Base-by-base conservation (phyloP, 1,140 invertebrate genomes). In the Orussus abietinus region DNA sequence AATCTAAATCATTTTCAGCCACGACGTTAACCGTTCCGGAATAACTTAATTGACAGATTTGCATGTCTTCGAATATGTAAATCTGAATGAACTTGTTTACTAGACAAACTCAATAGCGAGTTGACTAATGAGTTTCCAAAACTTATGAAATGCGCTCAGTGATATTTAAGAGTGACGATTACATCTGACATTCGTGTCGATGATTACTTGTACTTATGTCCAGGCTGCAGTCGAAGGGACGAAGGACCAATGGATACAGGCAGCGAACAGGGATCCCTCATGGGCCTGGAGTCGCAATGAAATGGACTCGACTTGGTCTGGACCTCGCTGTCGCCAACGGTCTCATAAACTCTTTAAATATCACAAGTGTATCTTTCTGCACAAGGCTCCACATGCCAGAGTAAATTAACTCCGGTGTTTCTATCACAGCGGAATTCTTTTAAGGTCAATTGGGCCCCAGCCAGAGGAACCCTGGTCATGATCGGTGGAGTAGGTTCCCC, bases 321-420 rank as follows among this genome's bases (percentile, higher is more conserved):
- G 21, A 82, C 73, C 55, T 86, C 83, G 9, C 77, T 80, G 3
- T 72, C 69, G 3, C 74, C 79, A 5, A 67, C 29, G 22, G 83
- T 77, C 59, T 86, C 83, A 47, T 87, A 87, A 2, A 88, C 78
- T 42, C 85, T 84, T 12, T 87, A 71, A 1, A 78, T 80, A 50
- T 86, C 82, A 56, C 85, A 88, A 10, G 79, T 80, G 53, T 84
- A 88, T 11, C 70, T 73, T 4, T 75, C 69, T 0, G 73, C 64
- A 39, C 74, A 75, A 1, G 76, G 75, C 35, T 83, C 80, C 2
- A 86, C 74, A 5, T 72, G 65, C 83, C 83, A 86, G 5, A 78
- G 55, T 1, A 85, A 64, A 32, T 77, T 76, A 0, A 83, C 56
- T 1, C 67, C 68, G 1, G 51, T 62, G 2, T 58, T 50, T 20